Percentiles rank a stretch among this genome's conserved stretches.
Evolutionary conservation across 2,888 invertebrate species (phyloP).

Genomic region (Drosophila lacicola): DNA sequence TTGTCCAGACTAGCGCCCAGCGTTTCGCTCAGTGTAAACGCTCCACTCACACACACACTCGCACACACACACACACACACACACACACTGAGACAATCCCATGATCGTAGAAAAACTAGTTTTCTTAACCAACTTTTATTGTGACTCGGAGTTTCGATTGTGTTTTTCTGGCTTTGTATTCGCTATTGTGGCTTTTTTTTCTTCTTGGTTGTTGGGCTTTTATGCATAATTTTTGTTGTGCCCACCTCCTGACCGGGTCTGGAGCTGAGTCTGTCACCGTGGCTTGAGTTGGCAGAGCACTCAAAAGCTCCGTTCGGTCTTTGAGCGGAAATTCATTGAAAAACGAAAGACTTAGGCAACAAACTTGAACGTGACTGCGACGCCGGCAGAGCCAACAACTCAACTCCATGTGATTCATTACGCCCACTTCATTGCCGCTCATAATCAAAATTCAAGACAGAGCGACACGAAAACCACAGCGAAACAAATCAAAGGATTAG

Average conservation of each 20-base stretch:
- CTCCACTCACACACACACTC: constrained; percentile 33
- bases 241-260: constrained; percentile 49
- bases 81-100: constrained; percentile 28
- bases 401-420: constrained; percentile 66
- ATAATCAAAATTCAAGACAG: constrained; percentile 51
- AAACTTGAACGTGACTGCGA: constrained; percentile 63
- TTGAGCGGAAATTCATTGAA: constrained; percentile 76
- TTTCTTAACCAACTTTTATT: constrained; percentile 74
- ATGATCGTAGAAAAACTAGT: constrained; percentile 69
- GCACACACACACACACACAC: constrained; percentile 10
- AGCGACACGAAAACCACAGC: constrained; percentile 22
- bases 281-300: constrained; percentile 17
- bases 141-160: constrained; percentile 68
- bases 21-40: constrained; percentile 66
- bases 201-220: constrained; percentile 32
- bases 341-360: constrained; percentile 77
- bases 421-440: constrained; percentile 61
- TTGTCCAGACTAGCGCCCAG: constrained; percentile 44
- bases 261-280: constrained; percentile 24
- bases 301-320: constrained; percentile 42
- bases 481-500: constrained; percentile 39
- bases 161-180: constrained; percentile 39
- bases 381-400: constrained; percentile 28
- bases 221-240: constrained; percentile 66
- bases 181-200: constrained; percentile 22